Conservation (phyloP, 2,113 vertebrate genomes). For the Limnothrissa miodon region DNA sequence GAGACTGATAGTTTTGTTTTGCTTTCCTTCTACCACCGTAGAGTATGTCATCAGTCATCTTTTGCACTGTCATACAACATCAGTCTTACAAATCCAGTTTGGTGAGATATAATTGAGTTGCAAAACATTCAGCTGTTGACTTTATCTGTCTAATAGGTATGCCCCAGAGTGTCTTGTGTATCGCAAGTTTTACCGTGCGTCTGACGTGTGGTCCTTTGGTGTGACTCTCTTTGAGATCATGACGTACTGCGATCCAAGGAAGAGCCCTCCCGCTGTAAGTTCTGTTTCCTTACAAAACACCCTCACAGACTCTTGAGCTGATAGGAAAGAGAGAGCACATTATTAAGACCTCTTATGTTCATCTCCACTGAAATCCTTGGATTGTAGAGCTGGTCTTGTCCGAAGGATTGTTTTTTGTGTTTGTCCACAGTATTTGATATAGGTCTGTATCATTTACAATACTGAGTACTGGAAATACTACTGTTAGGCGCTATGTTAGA, state of each 20-base stretch:
- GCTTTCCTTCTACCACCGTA: too few species aligned
- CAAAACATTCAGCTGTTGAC: background rate
- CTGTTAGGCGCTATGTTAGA: background rate
- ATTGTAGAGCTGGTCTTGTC: background rate
- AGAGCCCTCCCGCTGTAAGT: constrained; percentile 79
- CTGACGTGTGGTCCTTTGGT: constrained; percentile 85
- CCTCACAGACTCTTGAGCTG: background rate
- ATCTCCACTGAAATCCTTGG: background rate
- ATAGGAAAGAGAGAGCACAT: background rate
- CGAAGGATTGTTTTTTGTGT: background rate
- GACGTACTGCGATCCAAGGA: constrained; percentile 79
- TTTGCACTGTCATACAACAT: background rate
- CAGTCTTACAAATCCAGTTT: background rate
- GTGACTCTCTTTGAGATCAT: constrained; percentile 84
- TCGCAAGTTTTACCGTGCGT: constrained; percentile 84
- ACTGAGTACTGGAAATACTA: too few species aligned
- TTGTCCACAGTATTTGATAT: background rate
- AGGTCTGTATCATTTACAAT: background rate
- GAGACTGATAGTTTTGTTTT: too few species aligned
- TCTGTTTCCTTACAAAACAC: background rate
- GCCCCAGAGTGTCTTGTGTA: constrained; percentile 83
- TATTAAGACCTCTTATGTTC: background rate
- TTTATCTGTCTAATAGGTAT: constrained; percentile 68
- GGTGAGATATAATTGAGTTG: background rate
- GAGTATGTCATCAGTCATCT: background rate